Conservation (phyloP, 1,140 invertebrate genomes). For the Drosophila bocqueti region DNA sequence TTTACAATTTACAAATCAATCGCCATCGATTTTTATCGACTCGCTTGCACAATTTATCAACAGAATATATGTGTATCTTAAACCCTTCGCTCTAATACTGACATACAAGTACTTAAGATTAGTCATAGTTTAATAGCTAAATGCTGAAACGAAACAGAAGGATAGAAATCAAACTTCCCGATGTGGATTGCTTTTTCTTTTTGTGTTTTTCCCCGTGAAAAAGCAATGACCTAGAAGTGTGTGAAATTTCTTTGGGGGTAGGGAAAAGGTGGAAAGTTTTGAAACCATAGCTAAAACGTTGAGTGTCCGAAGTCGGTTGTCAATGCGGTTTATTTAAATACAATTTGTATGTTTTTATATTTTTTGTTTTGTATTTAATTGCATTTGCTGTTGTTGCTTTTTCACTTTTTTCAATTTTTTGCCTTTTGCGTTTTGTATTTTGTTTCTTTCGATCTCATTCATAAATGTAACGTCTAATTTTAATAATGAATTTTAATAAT, state of each 20-base stretch:
- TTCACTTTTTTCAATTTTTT: slow-evolving; percentile 52
- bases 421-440: slow-evolving; percentile 50
- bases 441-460: slow-evolving; percentile 74
- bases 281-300: slow-evolving; percentile 72
- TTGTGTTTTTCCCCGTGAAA: not conserved
- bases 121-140: slow-evolving; percentile 49
- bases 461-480: slow-evolving; percentile 84
- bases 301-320: slow-evolving; percentile 18
- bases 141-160: slow-evolving; percentile 71
- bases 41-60: slow-evolving; percentile 47
- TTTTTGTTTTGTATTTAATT: slow-evolving; percentile 82
- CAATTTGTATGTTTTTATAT: slow-evolving; percentile 60
- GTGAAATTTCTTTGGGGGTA: not conserved
- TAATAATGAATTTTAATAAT: slow-evolving; percentile 73
- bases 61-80: slow-evolving; percentile 30
- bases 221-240: slow-evolving; percentile 19
- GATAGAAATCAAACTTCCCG: slow-evolving; percentile 70
- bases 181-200: slow-evolving; percentile 9
- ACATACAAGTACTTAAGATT: slow-evolving; percentile 67
- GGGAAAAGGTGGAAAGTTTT: slow-evolving; percentile 41
- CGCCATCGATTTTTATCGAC: slow-evolving; percentile 38
- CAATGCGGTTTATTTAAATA: slow-evolving; percentile 57
- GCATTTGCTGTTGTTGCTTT: slow-evolving; percentile 72
- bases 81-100: slow-evolving; percentile 67
- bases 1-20: slow-evolving; percentile 75